Percentiles rank a stretch among this genome's conserved stretches.
phyloP scores from a whole-genome alignment of 35 echinoderm and acorn worm genomes.

The Apostichopus parvimensis region DNA sequence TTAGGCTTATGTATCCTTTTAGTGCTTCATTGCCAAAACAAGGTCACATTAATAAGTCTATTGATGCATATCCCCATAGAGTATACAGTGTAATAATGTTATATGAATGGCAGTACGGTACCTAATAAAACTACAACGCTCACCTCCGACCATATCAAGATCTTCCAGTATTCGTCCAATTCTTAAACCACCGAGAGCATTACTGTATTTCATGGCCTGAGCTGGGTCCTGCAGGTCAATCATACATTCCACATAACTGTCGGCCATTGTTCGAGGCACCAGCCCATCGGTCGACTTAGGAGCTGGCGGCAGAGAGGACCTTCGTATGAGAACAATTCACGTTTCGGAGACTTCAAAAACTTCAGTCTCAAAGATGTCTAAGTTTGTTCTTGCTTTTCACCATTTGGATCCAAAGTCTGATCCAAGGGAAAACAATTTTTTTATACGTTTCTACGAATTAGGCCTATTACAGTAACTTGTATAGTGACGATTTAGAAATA shows the following conservation, averaged over 20 bases:
- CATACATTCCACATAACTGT: slow-evolving; percentile 11
- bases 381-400: no score
- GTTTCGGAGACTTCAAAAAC: no score
- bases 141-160: slow-evolving; percentile 7
- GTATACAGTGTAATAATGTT: no score
- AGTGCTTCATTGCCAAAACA: not conserved
- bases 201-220: not conserved
- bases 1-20: not conserved
- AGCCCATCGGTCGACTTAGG: not conserved
- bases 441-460: no score
- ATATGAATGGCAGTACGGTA: no score
- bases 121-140: not conserved
- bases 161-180: slow-evolving; percentile 32
- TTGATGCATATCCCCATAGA: no score
- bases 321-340: not conserved
- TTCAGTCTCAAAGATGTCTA: no score
- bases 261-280: slow-evolving; percentile 11
- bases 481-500: no score
- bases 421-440: no score
- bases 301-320: not conserved
- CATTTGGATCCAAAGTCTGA: no score
- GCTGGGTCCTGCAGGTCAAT: not conserved
- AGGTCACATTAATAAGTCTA: no score
- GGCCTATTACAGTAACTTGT: no score
- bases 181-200: slow-evolving; percentile 6